Conservation (phyloP, 2,113 vertebrate genomes). For the human (Homo sapiens) region GRCh38 chr5:60355001-60355500, state of each 20-base stretch:
- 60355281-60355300: neutral
- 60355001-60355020: neutral
- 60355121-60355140: neutral
- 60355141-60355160: neutral
- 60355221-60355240: neutral
- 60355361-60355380: neutral
- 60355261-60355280: neutral
- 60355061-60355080: neutral
- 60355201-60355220: neutral
- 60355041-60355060: neutral
- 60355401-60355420: neutral
- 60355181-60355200: neutral
- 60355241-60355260: neutral
- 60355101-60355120: neutral
- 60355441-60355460: neutral
- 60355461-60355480: neutral
- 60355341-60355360: neutral
- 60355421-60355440: neutral
- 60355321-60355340: neutral
- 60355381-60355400: neutral
- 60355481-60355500: neutral
- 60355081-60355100: neutral
- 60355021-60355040: neutral
- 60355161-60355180: constrained; percentile 25
- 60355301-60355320: neutral